Evolutionary conservation across 2,797 vertebrate species (phyloP).

Genomic region (Scolopax bukidnonensis): DNA sequence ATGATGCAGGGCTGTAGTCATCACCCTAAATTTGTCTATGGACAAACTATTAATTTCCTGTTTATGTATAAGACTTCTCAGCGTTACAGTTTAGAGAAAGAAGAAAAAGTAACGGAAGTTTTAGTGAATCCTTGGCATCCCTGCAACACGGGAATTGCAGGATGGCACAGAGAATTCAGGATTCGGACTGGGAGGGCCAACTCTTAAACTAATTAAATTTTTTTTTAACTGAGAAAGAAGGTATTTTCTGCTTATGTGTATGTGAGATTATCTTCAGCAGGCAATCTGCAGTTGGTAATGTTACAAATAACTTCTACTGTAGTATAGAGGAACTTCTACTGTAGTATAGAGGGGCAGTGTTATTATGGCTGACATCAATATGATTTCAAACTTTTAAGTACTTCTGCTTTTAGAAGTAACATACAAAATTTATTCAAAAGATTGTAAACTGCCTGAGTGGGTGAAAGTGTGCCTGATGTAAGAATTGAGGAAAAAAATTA

Average conservation of each 20-base stretch:
- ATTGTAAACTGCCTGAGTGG: background rate
- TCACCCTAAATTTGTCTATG: background rate
- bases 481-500: background rate
- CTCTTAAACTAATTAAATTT: background rate
- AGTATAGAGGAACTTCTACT: too few relatives aligned
- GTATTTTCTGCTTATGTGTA: background rate
- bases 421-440: background rate
- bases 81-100: background rate
- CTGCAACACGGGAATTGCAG: background rate
- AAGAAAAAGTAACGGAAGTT: background rate
- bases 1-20: background rate
- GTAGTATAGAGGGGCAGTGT: background rate
- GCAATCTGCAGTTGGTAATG: background rate
- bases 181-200: background rate
- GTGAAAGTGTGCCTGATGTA: background rate
- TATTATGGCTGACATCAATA: background rate
- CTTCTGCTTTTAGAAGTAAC: background rate
- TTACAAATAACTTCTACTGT: background rate
- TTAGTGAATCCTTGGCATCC: background rate
- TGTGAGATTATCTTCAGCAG: background rate
- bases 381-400: background rate
- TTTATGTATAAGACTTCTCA: background rate
- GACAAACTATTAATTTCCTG: background rate
- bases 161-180: background rate
- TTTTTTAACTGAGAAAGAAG: background rate